Conservation (phyloP, 2,797 vertebrate genomes). For the Squalus acanthias region DNA sequence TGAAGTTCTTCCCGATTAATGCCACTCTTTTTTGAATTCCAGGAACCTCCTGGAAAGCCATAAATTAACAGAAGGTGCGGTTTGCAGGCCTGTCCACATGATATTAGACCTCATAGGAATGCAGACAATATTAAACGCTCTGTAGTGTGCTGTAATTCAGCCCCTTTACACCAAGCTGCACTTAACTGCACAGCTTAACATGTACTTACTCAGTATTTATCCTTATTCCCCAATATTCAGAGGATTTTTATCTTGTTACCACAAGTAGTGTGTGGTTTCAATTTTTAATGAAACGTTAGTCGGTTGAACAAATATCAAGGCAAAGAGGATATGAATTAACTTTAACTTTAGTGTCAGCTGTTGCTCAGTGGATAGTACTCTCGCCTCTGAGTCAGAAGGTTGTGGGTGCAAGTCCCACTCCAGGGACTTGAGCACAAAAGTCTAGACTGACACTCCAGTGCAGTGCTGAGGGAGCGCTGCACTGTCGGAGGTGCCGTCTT, state of each 20-base stretch:
- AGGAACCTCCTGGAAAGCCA: background rate
- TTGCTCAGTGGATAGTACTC: too few relatives aligned
- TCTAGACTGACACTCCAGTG: too few relatives aligned
- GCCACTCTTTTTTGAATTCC: background rate
- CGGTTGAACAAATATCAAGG: background rate
- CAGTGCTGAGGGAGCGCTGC: too few relatives aligned
- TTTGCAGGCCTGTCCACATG: background rate
- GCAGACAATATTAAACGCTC: background rate
- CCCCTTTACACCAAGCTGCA: background rate
- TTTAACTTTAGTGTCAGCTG: background rate
- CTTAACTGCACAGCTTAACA: background rate
- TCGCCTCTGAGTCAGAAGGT: too few relatives aligned
- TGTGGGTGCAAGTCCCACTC: too few relatives aligned
- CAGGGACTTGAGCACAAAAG: too few relatives aligned
- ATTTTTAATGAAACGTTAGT: background rate
- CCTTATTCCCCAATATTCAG: background rate
- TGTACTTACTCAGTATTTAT: background rate
- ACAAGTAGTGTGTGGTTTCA: background rate
- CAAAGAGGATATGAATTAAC: background rate
- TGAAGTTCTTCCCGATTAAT: background rate
- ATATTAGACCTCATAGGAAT: background rate
- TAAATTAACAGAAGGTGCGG: background rate
- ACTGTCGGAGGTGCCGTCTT: too few relatives aligned
- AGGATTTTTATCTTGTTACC: background rate
- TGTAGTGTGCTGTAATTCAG: background rate